Base-by-base conservation (phyloP, 2,888 invertebrate species). In the Dryobota labecula region DNA sequence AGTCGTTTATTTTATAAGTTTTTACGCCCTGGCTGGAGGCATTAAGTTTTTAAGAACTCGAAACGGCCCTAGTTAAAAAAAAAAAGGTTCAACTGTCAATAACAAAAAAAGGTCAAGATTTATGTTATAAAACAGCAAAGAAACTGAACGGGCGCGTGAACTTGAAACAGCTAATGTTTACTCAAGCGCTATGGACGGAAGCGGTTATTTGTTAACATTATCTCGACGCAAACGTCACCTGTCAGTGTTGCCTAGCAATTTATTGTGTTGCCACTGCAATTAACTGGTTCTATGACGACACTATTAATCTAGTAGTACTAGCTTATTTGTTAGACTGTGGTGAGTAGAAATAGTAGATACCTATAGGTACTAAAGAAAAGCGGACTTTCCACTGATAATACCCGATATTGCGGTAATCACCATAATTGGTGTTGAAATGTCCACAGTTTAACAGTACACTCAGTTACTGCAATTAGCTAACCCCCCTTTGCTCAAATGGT, bases 191-290 rank as follows among this genome's bases (percentile, higher is more conserved):
- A 54, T 45, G 38, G 27, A 58, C 65, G 77, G 76, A 70, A 60
- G 38, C 45, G 33, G 58, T 41, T 53, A 65, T 81, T 78, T 66
- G 70, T 74, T 60, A 56, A 45, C 43, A 47, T 62, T 30, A 80
- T 27, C 47, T 54, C 36, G 24, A 53, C 47, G 33, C 49, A n/a
- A 51, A 41, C 65, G 58, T 64, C 62, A 58, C 20, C 41, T 41
- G 58, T 56, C 76, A 75, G 76, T 63, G 81, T 70, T 70, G 45
- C 58, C 30, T 38, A 36, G 66, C 30, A 57, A 82, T 77, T 76
- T 57, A 57, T 24, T 33, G 58, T 63, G 70, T 53, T 60, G 57
- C 54, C 54, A 70, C 67, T 20, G 63, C 47, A 71, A 79, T 79
- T 72, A 79, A 68, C 64, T 57, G 11, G 33, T 33, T 38, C 9